Evolutionary conservation across 2,113 vertebrate genomes (phyloP).

Genomic region (Noturus placidus): DNA sequence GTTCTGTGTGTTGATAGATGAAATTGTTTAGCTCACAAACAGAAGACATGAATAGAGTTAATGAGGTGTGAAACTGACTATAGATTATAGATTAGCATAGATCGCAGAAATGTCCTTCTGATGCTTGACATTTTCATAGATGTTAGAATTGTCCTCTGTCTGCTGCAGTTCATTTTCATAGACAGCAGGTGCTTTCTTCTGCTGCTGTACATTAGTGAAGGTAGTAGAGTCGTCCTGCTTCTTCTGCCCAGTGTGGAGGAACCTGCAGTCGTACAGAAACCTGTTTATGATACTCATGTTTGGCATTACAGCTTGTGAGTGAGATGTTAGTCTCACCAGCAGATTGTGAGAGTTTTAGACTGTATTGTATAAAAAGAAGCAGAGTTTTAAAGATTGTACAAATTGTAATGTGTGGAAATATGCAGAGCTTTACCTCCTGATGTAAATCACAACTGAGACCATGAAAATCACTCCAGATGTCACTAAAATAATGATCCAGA

Average conservation of each 20-base stretch:
- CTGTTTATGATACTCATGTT: not conserved
- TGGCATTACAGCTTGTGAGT: not conserved
- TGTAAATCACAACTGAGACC: constrained; percentile 17
- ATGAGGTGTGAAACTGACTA: not conserved
- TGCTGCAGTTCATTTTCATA: too few species aligned
- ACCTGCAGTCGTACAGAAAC: not conserved
- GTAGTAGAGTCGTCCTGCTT: constrained; percentile 1
- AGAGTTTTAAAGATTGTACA: too few species aligned
- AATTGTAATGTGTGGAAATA: too few species aligned
- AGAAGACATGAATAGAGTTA: not conserved
- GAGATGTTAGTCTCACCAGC: not conserved
- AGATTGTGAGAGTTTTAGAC: not conserved
- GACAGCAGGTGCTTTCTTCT: too few species aligned
- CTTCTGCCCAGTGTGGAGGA: not conserved
- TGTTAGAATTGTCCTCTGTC: too few species aligned
- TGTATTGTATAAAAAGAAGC: too few species aligned
- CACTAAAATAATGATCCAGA: not conserved
- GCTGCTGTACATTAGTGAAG: not conserved
- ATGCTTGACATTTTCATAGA: too few species aligned
- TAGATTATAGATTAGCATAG: not conserved
- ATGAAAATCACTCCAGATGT: not conserved
- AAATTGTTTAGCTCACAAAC: too few species aligned
- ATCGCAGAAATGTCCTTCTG: too few species aligned
- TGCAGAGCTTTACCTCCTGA: not conserved
- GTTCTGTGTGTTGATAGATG: not conserved